phyloP scores from a whole-genome alignment of 2,888 invertebrate species.

The Stenodema calcarata region DNA sequence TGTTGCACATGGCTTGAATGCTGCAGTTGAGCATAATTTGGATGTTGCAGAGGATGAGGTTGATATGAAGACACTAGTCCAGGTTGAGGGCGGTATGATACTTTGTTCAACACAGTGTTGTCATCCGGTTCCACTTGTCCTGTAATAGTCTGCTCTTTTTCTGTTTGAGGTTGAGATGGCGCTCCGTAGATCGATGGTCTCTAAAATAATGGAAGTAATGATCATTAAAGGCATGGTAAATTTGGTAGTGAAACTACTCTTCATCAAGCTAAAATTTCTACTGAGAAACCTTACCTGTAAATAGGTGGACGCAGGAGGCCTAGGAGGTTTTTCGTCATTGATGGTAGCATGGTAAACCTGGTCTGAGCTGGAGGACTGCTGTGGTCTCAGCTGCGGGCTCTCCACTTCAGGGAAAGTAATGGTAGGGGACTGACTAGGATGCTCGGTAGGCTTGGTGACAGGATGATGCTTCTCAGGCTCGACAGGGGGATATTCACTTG shows the following conservation, averaged over 20 bases:
- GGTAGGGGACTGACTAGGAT: not conserved
- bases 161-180: not conserved
- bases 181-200: not conserved
- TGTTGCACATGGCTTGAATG: not conserved
- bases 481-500: not conserved
- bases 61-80: not conserved
- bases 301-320: constrained; percentile 18
- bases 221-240: not conserved
- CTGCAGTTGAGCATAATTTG: not conserved
- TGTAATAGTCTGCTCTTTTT: not conserved
- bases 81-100: constrained; percentile 20
- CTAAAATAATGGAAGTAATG: not conserved
- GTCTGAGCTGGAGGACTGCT: not conserved
- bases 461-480: constrained; percentile 19
- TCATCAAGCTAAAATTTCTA: not conserved
- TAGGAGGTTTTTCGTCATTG: not conserved
- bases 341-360: constrained; percentile 24
- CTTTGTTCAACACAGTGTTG: not conserved
- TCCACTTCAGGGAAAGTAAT: not conserved
- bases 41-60: not conserved
- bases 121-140: not conserved
- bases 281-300: not conserved
- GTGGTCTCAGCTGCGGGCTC: not conserved
- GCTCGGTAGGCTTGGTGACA: not conserved
- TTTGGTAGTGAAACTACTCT: not conserved